Percentiles rank a stretch among this genome's conserved stretches.
These are phyloP conservation scores for Polypedilum vanderplanki DNA, from an alignment of 1,140 invertebrate genomes.

Conservation along the genomic window DNA sequence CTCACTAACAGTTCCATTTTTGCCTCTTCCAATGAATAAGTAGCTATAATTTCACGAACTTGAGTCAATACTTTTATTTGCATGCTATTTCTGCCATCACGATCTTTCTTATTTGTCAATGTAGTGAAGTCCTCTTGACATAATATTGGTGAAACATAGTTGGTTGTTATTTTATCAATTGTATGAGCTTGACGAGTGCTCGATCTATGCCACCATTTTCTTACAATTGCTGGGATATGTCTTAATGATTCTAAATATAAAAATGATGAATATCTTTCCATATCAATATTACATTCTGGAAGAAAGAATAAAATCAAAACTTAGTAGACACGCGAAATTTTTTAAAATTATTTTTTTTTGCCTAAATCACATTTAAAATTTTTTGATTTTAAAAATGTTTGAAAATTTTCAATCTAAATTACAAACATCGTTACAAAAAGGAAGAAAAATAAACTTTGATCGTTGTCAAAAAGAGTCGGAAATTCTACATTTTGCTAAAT, in stretches of 20 bases:
- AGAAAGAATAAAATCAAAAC: constrained; percentile 8
- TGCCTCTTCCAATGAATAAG: constrained; percentile 74
- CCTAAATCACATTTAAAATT: neutral
- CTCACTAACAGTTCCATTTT: constrained; percentile 71
- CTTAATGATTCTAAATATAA: constrained; percentile 57
- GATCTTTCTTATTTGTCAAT: constrained; percentile 46
- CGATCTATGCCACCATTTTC: constrained; percentile 71
- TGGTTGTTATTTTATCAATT: constrained; percentile 68
- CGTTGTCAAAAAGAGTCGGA: neutral
- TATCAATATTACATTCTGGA: constrained; percentile 35
- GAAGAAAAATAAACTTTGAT: neutral
- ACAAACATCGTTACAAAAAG: neutral
- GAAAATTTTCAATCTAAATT: neutral
- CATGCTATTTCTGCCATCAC: constrained; percentile 50
- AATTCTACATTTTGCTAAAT: neutral
- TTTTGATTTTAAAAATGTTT: neutral
- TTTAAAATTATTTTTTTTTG: neutral
- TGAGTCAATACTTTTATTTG: constrained; percentile 64
- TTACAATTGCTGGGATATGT: constrained; percentile 66
- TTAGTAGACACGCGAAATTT: neutral
- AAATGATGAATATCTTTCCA: constrained; percentile 60
- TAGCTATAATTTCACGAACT: constrained; percentile 68
- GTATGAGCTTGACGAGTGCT: constrained; percentile 59
- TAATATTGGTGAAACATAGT: constrained; percentile 64
- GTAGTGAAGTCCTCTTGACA: constrained; percentile 61